phyloP scores from a whole-genome alignment of 2,113 vertebrate species.

The Clarias batrachus region DNA sequence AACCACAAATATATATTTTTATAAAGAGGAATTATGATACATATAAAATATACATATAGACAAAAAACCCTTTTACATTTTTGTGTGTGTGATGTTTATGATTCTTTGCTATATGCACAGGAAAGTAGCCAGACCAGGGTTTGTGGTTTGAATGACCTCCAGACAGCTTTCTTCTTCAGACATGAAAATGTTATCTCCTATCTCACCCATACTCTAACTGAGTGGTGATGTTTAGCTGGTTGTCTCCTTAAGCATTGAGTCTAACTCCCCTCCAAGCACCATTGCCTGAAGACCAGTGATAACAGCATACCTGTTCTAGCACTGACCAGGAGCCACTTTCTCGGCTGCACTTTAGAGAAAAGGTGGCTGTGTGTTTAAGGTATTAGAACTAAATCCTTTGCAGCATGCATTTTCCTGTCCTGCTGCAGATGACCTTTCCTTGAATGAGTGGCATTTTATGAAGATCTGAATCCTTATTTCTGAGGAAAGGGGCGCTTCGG shows the following conservation, averaged over 20 bases:
- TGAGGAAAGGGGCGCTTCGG: conserved; percentile 50
- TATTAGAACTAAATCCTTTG: conserved; percentile 62
- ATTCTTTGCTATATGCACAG: conserved; percentile 28
- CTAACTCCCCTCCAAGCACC: conserved; percentile 56
- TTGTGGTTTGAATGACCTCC: conserved; percentile 51
- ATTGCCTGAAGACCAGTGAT: conserved; percentile 67
- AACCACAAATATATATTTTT: neutral
- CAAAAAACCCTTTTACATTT: neutral
- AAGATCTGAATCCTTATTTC: conserved; percentile 46
- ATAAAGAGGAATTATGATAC: no score
- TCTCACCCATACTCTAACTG: conserved; percentile 55
- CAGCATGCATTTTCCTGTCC: conserved; percentile 56
- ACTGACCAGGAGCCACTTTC: conserved; percentile 53
- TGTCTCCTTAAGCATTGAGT: neutral
- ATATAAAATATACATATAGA: neutral
- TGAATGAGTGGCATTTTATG: conserved; percentile 53
- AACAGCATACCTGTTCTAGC: conserved; percentile 53
- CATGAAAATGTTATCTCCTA: conserved; percentile 57
- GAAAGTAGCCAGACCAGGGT: conserved; percentile 58
- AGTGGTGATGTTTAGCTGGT: conserved; percentile 34
- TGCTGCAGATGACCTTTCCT: conserved; percentile 64
- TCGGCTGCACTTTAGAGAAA: conserved; percentile 48
- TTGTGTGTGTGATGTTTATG: neutral
- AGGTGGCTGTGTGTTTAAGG: conserved; percentile 58
- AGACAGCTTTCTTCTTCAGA: conserved; percentile 49